Evolutionary conservation across 53 echinoderm and acorn worm genomes (phyloP).

Genomic region (Antedon mediterranea): DNA sequence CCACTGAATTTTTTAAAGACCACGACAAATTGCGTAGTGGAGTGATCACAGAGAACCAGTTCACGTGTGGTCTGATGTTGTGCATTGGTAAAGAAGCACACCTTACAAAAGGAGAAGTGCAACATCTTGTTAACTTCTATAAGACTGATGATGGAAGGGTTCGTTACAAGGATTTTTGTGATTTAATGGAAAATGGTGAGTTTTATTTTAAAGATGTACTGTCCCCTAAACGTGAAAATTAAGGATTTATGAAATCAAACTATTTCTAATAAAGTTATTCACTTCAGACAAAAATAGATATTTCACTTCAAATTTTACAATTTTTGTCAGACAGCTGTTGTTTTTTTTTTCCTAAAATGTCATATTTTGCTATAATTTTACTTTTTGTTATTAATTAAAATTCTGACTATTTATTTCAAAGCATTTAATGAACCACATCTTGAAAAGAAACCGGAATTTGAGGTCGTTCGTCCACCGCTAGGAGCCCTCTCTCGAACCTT

Average conservation of each 20-base stretch:
- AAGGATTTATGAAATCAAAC: too few species aligned
- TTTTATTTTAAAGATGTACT: neutral
- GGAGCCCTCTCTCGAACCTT: conserved; percentile 65
- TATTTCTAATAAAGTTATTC: neutral
- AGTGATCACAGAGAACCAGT: conserved; percentile 96
- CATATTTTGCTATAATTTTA: neutral
- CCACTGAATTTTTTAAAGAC: conserved; percentile 93
- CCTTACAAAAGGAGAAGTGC: conserved; percentile 64
- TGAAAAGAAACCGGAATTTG: conserved; percentile 85
- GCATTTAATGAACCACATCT: conserved; percentile 93
- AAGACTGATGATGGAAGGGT: conserved; percentile 66
- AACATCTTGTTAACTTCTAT: conserved; percentile 69
- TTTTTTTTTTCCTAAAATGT: too few species aligned
- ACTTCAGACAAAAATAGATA: neutral
- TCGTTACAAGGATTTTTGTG: conserved; percentile 82
- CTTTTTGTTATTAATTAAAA: neutral
- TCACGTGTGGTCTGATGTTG: conserved; percentile 85
- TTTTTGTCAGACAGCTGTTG: too few species aligned
- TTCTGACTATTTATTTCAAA: conserved; percentile 8
- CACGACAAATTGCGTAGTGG: conserved; percentile 92
- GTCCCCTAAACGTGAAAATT: neutral
- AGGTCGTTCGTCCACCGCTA: conserved; percentile 70
- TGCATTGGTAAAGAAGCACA: conserved; percentile 63
- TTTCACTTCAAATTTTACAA: too few species aligned
- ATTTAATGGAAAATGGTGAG: conserved; percentile 97